Percentiles rank a stretch among this genome's conserved stretches.
phyloP scores from a whole-genome alignment of 2,113 vertebrate species.

The Upupa epops region DNA sequence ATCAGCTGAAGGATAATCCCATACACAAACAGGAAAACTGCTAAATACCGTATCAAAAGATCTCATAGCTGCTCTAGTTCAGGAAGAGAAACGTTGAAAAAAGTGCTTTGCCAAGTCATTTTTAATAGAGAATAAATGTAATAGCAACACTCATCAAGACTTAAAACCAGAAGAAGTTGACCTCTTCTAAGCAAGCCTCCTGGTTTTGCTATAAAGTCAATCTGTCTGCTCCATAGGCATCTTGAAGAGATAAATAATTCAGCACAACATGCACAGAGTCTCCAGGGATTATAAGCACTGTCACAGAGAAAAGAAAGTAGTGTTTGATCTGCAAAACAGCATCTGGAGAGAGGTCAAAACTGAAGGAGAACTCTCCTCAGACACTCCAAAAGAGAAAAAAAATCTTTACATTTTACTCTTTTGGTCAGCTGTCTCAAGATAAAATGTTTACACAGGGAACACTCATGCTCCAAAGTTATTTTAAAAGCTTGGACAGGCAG shows the following conservation, averaged over 20 bases:
- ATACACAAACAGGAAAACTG: not conserved
- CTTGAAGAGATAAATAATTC: not conserved
- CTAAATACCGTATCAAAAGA: not conserved
- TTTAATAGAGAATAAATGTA: constrained; percentile 39
- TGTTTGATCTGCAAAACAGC: constrained; percentile 33
- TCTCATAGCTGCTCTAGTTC: not conserved
- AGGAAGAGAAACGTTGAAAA: not conserved
- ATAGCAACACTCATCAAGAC: not conserved
- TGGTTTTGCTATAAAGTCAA: not conserved
- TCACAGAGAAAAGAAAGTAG: not conserved
- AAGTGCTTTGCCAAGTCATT: not conserved
- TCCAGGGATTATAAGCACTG: not conserved
- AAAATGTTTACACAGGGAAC: not conserved
- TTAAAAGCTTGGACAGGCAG: not conserved
- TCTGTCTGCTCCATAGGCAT: not conserved
- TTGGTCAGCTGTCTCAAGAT: not conserved
- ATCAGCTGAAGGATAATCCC: not conserved
- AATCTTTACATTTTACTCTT: not conserved
- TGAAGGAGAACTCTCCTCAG: constrained; percentile 21
- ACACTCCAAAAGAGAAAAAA: not conserved
- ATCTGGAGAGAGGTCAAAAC: constrained; percentile 48
- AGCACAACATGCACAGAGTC: not conserved
- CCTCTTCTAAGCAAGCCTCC: not conserved
- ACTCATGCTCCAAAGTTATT: not conserved
- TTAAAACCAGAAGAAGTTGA: not conserved